Percentiles rank a stretch among this genome's conserved stretches.
These are phyloP conservation scores for Drosophila elegans DNA, from an alignment of 1,140 invertebrate genomes.

Conservation along the genomic window DNA sequence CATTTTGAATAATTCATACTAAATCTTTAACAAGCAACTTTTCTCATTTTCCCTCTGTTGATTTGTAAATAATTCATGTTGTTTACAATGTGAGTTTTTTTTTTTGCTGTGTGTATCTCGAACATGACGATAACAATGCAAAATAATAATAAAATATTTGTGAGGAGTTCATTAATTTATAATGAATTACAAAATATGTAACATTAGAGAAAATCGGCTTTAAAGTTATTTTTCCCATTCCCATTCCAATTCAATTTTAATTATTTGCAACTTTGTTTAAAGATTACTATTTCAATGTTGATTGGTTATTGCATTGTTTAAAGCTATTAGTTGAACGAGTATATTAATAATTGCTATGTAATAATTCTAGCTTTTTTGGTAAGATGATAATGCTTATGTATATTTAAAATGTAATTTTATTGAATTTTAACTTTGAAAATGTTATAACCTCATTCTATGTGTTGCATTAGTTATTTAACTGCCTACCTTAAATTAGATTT, in stretches of 20 bases:
- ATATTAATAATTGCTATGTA: no score
- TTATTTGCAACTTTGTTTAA: conserved; percentile 2
- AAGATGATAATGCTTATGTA: no score
- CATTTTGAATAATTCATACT: conserved; percentile 58
- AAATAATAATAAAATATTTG: conserved; percentile 46
- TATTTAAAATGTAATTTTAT: no score
- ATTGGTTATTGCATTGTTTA: not conserved
- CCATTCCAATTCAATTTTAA: not conserved
- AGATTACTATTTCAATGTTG: not conserved
- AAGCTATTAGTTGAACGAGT: no score
- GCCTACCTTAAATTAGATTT: no score
- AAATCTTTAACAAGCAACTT: conserved; percentile 38
- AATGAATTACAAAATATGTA: conserved; percentile 25
- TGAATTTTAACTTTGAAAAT: no score
- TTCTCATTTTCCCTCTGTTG: conserved; percentile 20
- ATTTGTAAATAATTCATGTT: conserved; percentile 48
- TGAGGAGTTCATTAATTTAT: conserved; percentile 39
- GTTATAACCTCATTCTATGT: no score
- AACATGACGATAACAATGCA: conserved; percentile 28
- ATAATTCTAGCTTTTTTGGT: no score
- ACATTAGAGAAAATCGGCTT: conserved; percentile 20
- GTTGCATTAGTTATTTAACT: no score
- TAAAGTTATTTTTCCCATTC: not conserved
- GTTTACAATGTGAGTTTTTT: conserved; percentile 1
- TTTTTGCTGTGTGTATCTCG: not conserved